Conservation (phyloP, 23 tunicate genomes). For the Trididemnum clinides region DNA sequence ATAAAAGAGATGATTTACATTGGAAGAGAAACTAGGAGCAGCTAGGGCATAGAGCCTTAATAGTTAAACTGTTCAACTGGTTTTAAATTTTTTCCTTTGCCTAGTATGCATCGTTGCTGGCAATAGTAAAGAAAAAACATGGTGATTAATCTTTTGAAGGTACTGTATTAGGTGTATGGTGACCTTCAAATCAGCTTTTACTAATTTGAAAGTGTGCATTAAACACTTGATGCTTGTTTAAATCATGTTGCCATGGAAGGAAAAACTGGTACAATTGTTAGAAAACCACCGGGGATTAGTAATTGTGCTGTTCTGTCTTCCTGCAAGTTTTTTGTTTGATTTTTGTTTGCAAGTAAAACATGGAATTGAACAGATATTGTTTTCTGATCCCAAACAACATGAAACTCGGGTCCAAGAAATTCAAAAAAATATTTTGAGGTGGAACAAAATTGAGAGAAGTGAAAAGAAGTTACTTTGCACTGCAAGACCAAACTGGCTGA, state of each 20-base stretch:
- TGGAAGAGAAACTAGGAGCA: too few species aligned
- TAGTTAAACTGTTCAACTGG: too few species aligned
- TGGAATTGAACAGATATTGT: constrained; percentile 3
- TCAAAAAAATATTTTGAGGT: constrained; percentile 36
- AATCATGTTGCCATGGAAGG: background rate
- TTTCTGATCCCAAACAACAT: constrained; percentile 51
- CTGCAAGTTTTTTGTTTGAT: constrained; percentile 77
- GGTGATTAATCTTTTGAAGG: too few species aligned
- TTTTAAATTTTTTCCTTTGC: too few species aligned
- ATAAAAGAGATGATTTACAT: too few species aligned
- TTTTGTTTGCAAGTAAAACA: constrained; percentile 28
- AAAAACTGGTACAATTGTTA: constrained; percentile 21
- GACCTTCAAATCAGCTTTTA: too few species aligned
- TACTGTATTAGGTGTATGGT: too few species aligned
- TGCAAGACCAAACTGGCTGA: constrained; percentile 85
- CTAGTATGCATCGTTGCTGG: too few species aligned
- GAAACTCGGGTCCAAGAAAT: constrained; percentile 45
- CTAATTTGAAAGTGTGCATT: too few species aligned
- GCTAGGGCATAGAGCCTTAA: too few species aligned
- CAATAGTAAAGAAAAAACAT: too few species aligned
- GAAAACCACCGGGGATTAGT: constrained; percentile 85
- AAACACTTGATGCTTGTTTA: too few species aligned
- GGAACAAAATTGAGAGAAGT: constrained; percentile 46
- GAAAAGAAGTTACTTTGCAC: constrained; percentile 60
- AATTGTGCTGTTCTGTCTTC: constrained; percentile 71